These are phyloP conservation scores for Poecilia latipinna DNA, from an alignment of 2,113 vertebrate genomes.

Conservation along the genomic window DNA sequence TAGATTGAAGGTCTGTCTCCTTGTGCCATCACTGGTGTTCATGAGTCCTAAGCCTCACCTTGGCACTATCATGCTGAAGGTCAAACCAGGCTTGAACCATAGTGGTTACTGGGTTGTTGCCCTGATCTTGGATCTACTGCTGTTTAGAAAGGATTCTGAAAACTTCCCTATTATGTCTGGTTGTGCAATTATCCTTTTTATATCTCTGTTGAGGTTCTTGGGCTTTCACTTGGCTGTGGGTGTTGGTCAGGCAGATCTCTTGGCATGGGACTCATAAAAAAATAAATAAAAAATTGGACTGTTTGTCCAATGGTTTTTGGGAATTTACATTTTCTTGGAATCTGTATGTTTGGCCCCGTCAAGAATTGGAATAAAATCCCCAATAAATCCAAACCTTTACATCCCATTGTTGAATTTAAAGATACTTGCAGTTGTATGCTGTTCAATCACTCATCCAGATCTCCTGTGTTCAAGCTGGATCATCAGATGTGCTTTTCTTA, in stretches of 20 bases:
- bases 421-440: neutral
- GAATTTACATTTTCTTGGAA: neutral
- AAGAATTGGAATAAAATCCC: too few species aligned
- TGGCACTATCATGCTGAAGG: too few species aligned
- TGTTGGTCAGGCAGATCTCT: neutral
- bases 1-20: too few species aligned
- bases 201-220: too few species aligned
- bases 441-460: neutral
- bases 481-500: constrained; percentile 59
- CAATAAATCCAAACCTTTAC: neutral
- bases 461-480: neutral
- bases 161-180: neutral
- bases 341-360: neutral
- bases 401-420: neutral
- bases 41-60: too few species aligned
- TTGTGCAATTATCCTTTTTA: too few species aligned
- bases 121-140: too few species aligned
- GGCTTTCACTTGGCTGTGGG: too few species aligned
- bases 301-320: neutral
- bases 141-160: neutral
- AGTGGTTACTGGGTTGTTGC: too few species aligned
- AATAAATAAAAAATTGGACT: too few species aligned
- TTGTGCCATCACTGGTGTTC: too few species aligned
- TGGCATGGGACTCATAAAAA: neutral
- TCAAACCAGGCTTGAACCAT: too few species aligned